phyloP scores from a whole-genome alignment of 2,888 invertebrate genomes.

The Drosophila differens region DNA sequence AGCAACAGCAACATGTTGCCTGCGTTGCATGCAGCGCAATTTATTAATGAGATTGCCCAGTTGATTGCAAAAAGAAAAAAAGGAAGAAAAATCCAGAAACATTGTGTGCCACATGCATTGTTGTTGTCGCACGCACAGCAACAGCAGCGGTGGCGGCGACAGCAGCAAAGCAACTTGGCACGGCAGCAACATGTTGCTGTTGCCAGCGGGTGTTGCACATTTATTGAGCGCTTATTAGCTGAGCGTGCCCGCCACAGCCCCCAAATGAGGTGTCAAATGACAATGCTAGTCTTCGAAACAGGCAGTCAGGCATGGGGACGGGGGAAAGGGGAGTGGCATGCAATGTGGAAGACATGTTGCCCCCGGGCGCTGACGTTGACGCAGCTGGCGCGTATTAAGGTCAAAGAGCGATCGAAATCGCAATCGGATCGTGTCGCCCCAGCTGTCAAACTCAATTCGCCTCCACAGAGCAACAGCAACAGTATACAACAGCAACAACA shows the following conservation, averaged over 20 bases:
- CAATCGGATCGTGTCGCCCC: constrained; percentile 79
- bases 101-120: constrained; percentile 62
- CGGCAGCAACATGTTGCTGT: constrained; percentile 58
- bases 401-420: constrained; percentile 77
- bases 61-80: constrained; percentile 72
- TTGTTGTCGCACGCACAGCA: constrained; percentile 63
- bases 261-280: constrained; percentile 85
- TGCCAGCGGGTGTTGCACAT: constrained; percentile 83
- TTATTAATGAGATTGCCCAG: constrained; percentile 84
- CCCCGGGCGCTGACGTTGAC: constrained; percentile 52
- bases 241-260: constrained; percentile 58
- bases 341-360: constrained; percentile 27
- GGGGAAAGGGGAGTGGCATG: neutral
- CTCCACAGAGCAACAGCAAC: constrained; percentile 54
- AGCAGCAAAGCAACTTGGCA: constrained; percentile 23
- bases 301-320: neutral
- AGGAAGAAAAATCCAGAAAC: constrained; percentile 25
- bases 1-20: constrained; percentile 61
- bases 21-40: constrained; percentile 82
- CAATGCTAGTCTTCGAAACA: constrained; percentile 46
- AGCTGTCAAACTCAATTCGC: constrained; percentile 81
- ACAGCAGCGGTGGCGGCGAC: constrained; percentile 9
- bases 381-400: constrained; percentile 81
- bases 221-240: constrained; percentile 83
- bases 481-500: constrained; percentile 31